Evolutionary conservation across 2,888 invertebrate species (phyloP), one percentile per base, ranked within the genome.

Genomic region (Leucania comma): DNA sequence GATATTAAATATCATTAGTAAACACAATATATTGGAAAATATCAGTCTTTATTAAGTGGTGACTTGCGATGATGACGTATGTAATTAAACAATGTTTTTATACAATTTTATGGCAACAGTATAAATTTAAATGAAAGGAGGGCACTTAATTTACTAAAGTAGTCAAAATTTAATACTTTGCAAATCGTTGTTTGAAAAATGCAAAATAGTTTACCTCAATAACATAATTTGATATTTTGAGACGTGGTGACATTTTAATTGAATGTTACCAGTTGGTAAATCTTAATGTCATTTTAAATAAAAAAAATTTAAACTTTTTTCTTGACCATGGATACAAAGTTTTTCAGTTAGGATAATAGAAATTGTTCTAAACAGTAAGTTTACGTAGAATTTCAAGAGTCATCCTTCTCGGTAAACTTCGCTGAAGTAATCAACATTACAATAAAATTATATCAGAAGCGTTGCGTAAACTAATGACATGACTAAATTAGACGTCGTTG

Each of bases 141-240:
- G 17, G 12, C 20, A 29, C n/a, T 53, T 29, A 24, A n/a, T 29
- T 26, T 24, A 72, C 22, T 24, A n/a, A n/a, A 24, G 12, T 42
- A 57, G 9, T 10, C 2, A 0, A 22, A 9, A 29, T 38, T 17
- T 0, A 1, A 53, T 14, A 62, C 20, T 46, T 48, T 38, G 8
- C 26, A n/a, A 29, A 32, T 35, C 50, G 66, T 51, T 69, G 72
- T 78, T 71, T 60, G 71, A 53, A 58, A 68, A 82, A 86, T 86
- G 83, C 74, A 86, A 79, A 88, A 87, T 88, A 89, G 83, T 95
- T 96, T 96, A 98, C 98, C 96, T 97, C 96, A 84, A 97, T 95
- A 89, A 98, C 96, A 94, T 97, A 97, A 79, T 96, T 97, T 81
- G 97, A 97, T 94, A 98, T 97, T 96, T 97, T 97, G 86, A 98